These are phyloP conservation scores for Polyergus mexicanus DNA, from an alignment of 1,140 invertebrate species.

Conservation along the genomic window DNA sequence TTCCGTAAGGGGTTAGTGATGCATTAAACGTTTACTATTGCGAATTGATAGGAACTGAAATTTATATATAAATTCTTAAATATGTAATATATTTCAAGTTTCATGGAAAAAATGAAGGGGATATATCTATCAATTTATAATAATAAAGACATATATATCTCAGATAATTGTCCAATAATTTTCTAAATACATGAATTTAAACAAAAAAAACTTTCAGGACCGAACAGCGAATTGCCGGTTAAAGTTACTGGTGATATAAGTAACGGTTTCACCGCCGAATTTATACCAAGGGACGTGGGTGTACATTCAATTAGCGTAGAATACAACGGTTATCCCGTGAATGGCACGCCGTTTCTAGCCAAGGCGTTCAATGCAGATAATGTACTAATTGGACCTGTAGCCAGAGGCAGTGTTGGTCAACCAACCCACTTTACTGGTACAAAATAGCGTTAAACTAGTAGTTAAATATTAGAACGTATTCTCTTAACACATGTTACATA, in stretches of 20 bases:
- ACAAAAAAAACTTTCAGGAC: constrained; percentile 83
- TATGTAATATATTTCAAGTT: background rate
- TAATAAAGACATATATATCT: background rate
- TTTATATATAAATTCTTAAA: background rate
- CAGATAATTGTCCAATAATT: background rate
- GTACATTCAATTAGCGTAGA: constrained; percentile 96
- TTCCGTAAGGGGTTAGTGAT: constrained; percentile 90
- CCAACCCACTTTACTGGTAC: constrained; percentile 95
- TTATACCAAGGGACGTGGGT: constrained; percentile 95
- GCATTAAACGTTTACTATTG: background rate
- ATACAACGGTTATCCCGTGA: constrained; percentile 95
- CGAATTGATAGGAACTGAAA: background rate
- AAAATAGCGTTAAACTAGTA: background rate
- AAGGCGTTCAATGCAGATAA: constrained; percentile 97
- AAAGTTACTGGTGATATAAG: constrained; percentile 96
- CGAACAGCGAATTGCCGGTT: constrained; percentile 93
- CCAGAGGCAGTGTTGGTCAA: constrained; percentile 93
- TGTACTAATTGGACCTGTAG: constrained; percentile 94
- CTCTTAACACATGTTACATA: background rate
- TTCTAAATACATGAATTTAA: background rate
- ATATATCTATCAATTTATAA: background rate
- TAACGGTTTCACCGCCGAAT: constrained; percentile 95
- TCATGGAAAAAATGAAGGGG: too few species aligned
- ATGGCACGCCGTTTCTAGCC: constrained; percentile 96
- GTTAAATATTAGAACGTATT: background rate